Evolutionary conservation across 1,140 invertebrate species (phyloP), one percentile per base, ranked within the genome.

Genomic region (Drosophila micromelanica): DNA sequence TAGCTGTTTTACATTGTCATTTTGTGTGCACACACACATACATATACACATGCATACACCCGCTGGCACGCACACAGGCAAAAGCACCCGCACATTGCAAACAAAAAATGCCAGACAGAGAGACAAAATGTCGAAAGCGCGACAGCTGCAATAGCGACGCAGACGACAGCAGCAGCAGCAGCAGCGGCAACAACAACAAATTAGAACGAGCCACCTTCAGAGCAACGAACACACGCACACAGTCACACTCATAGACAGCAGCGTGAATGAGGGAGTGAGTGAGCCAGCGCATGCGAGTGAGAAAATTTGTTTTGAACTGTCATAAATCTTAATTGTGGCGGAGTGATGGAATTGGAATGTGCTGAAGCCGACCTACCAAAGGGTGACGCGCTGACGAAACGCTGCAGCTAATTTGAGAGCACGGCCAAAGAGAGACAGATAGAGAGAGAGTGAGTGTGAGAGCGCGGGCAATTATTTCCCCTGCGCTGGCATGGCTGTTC

Each of bases 281-380:
- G 59, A 67, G 82, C 62, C 49, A 69, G 84, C 84, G 72, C 69
- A 85, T 90, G 85, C 80, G 80, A 84, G 77, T 68, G 73, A 84
- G 81, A 84, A 80, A 80, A 80, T 85, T 86, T 86, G 77, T 86
- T 84, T 85, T 90, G 77, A 90, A 90, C 80, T 90, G 85, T 90
- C 85, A 90, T 90, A 90, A 90, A 90, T 90, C 85, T 86, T 90
- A 90, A 89, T 89, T 85, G 80, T 63, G 69, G 73, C 73, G 80
- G 80, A 85, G 80, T 87, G 84, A 87, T 89, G 84, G 84, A 84
- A 89, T 90, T 74, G 80, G 76, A 82, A 78, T 71, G 27, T 35
- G 45, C 57, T 60, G 38, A 37, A 62, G 48, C 64, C 69, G 69
- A 73, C 35, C 59, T 57, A 71, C 45, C 43, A 59, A 70, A 62